These are phyloP conservation scores for Gymnocephalus cernua DNA, from an alignment of 2,113 vertebrate species.

Conservation along the genomic window DNA sequence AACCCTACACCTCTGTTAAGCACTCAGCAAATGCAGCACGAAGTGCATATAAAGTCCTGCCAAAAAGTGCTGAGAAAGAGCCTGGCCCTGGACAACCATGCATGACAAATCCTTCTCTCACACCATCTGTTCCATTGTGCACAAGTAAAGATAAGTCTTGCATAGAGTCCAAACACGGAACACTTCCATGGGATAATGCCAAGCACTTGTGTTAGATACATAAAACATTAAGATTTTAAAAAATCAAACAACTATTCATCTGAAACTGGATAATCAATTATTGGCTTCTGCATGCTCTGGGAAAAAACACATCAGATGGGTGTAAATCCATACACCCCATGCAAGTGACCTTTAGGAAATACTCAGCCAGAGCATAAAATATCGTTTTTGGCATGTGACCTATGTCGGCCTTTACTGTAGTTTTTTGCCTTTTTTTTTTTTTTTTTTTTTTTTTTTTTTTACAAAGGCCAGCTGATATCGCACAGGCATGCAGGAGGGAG, in stretches of 20 bases:
- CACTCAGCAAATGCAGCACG: slow-evolving; percentile 69
- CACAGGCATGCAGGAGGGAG: neutral
- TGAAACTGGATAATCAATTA: slow-evolving; percentile 48
- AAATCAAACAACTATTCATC: slow-evolving; percentile 39
- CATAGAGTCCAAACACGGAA: slow-evolving; percentile 58
- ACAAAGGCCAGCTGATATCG: slow-evolving; percentile 59
- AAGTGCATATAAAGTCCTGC: slow-evolving; percentile 69
- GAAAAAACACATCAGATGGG: slow-evolving; percentile 27
- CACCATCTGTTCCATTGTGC: slow-evolving; percentile 80
- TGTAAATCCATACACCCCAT: slow-evolving; percentile 42
- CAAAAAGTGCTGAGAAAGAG: slow-evolving; percentile 77
- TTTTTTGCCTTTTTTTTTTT: slow-evolving; percentile 16
- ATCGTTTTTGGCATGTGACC: slow-evolving; percentile 68
- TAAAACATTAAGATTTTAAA: slow-evolving; percentile 57
- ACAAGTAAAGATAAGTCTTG: slow-evolving; percentile 78
- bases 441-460: slow-evolving; percentile 24
- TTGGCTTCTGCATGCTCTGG: slow-evolving; percentile 21
- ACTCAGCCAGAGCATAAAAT: slow-evolving; percentile 46
- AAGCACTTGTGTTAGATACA: slow-evolving; percentile 53
- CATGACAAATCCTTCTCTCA: slow-evolving; percentile 79
- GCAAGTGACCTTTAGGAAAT: slow-evolving; percentile 74
- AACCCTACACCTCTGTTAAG: slow-evolving; percentile 51
- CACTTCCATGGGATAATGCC: slow-evolving; percentile 55
- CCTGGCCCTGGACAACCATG: slow-evolving; percentile 74
- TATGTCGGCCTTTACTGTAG: slow-evolving; percentile 55